Percentiles rank a stretch among this genome's conserved stretches.
These are phyloP conservation scores for Callocephalon fimbriatum DNA, from an alignment of 2,113 vertebrate species.

Conservation along the genomic window DNA sequence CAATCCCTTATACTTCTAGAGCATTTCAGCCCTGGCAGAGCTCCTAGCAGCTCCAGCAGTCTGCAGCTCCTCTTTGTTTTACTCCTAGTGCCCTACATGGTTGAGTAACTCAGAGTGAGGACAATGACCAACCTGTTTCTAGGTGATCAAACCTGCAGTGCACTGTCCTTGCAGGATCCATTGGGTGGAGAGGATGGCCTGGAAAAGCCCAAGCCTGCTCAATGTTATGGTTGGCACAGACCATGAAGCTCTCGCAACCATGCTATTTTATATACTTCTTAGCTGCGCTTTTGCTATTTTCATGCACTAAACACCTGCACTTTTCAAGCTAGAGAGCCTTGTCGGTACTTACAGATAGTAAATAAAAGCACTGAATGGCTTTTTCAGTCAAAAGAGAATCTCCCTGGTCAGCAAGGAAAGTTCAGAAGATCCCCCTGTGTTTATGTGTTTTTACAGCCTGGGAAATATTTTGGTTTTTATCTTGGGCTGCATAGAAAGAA, in stretches of 20 bases:
- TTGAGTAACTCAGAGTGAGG: not conserved
- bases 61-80: not conserved
- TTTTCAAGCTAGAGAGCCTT: not conserved
- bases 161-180: not conserved
- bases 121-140: not conserved
- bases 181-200: rapidly evolving
- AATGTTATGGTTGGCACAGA: not conserved
- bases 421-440: not conserved
- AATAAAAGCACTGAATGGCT: not conserved
- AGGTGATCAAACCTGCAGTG: not conserved
- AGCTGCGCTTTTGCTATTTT: not conserved
- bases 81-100: not conserved
- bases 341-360: not conserved
- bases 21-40: not conserved
- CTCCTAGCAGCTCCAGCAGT: not conserved
- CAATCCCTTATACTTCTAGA: not conserved
- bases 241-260: not conserved
- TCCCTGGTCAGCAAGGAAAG: not conserved
- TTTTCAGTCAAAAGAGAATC: not conserved
- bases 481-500: not conserved
- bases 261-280: not conserved
- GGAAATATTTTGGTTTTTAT: not conserved
- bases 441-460: not conserved
- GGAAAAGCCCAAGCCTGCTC: not conserved
- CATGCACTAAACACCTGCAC: not conserved